phyloP scores from a whole-genome alignment of 2,113 vertebrate species.

The Redunca redunca region DNA sequence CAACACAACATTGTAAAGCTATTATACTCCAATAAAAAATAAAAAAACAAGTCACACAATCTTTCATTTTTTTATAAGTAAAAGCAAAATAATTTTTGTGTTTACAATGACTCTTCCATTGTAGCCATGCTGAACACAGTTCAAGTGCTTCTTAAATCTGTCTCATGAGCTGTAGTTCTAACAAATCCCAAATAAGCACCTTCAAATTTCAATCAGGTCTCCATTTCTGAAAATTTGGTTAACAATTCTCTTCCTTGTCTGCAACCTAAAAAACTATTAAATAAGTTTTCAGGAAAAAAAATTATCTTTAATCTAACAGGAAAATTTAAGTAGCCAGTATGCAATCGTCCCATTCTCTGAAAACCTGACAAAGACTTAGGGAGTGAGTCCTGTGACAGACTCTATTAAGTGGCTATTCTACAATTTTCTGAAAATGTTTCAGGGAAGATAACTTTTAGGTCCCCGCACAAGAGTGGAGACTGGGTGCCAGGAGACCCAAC shows the following conservation, averaged over 20 bases:
- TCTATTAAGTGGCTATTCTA: background rate
- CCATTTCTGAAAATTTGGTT: background rate
- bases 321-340: background rate
- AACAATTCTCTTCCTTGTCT: background rate
- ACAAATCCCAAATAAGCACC: background rate
- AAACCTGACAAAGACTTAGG: background rate
- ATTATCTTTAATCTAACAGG: background rate
- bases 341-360: background rate
- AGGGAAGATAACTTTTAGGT: background rate
- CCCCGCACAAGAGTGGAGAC: background rate
- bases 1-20: background rate
- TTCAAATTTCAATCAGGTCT: background rate
- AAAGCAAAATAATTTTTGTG: background rate
- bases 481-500: background rate
- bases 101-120: background rate
- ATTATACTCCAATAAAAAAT: background rate
- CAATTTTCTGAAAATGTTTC: background rate
- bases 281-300: background rate
- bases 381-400: background rate
- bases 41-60: background rate
- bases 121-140: background rate
- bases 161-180: background rate
- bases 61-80: background rate
- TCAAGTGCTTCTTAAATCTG: background rate
- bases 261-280: background rate